Percentiles rank a stretch among this genome's conserved stretches.
Evolutionary conservation across 2,113 vertebrate species (phyloP).

Genomic region (Pitta sordida): DNA sequence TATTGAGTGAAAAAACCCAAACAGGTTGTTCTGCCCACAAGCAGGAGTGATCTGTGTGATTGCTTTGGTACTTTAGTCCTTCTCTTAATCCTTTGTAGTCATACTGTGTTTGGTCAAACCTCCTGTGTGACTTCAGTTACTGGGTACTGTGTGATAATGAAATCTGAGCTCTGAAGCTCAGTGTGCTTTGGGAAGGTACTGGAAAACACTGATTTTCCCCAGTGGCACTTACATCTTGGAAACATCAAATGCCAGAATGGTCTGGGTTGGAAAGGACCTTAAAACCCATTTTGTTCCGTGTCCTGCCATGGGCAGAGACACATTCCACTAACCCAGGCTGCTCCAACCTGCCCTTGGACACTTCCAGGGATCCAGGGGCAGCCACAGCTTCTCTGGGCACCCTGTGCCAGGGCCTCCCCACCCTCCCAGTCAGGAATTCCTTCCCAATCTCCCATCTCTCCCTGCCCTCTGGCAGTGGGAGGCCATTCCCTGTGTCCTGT

Average conservation of each 20-base stretch:
- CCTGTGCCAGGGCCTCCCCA: neutral
- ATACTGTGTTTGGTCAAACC: neutral
- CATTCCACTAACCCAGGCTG: neutral
- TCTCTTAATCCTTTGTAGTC: neutral
- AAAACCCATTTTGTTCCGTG: neutral
- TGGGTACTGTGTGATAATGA: neutral
- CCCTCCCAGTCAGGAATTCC: neutral
- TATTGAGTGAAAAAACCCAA: accelerated
- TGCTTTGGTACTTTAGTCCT: neutral
- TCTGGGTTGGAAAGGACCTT: neutral
- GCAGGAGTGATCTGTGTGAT: neutral
- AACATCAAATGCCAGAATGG: neutral
- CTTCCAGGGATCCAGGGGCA: neutral
- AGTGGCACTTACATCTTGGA: neutral
- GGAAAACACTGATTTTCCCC: neutral
- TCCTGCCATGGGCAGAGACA: neutral
- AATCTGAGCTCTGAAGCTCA: neutral
- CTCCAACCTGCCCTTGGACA: neutral
- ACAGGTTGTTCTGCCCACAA: neutral
- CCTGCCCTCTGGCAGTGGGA: neutral
- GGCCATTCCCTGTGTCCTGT: neutral
- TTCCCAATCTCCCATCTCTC: neutral
- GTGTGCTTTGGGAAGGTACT: neutral
- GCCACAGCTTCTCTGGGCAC: neutral
- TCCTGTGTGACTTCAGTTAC: neutral